These are phyloP conservation scores for Arion vulgaris DNA, from an alignment of 1,140 invertebrate species.

Conservation along the genomic window DNA sequence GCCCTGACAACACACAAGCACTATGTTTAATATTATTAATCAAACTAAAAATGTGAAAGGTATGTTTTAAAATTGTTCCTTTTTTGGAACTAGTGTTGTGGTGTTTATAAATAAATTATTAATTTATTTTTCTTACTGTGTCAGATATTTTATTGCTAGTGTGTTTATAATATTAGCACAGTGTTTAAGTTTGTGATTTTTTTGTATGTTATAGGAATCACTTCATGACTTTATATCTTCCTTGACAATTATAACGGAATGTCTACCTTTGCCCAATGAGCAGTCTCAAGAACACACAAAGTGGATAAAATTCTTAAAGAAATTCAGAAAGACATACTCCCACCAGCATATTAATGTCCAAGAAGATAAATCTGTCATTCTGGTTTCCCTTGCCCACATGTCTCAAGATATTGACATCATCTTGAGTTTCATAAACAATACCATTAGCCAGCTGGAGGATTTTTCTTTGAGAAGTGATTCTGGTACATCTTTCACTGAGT, in stretches of 20 bases:
- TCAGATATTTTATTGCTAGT: no score
- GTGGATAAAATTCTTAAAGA: background rate
- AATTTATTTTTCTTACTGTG: no score
- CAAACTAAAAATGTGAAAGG: no score
- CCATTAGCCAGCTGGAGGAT: background rate
- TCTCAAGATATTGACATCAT: background rate
- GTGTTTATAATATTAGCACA: background rate
- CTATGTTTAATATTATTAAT: no score
- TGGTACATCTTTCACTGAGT: background rate
- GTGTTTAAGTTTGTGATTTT: background rate
- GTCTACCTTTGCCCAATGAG: background rate
- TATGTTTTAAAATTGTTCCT: no score
- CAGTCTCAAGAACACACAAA: background rate
- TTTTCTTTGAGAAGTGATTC: background rate
- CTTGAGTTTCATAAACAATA: background rate
- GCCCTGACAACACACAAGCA: no score
- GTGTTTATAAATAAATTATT: no score
- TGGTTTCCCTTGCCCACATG: background rate
- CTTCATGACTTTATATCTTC: background rate
- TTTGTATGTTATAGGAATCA: background rate
- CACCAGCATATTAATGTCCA: background rate
- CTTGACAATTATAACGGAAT: background rate
- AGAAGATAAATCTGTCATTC: background rate
- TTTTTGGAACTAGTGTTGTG: no score
- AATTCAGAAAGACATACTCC: background rate